Conservation (phyloP, 2,113 vertebrate species). For the Antechinus flavipes region DNA sequence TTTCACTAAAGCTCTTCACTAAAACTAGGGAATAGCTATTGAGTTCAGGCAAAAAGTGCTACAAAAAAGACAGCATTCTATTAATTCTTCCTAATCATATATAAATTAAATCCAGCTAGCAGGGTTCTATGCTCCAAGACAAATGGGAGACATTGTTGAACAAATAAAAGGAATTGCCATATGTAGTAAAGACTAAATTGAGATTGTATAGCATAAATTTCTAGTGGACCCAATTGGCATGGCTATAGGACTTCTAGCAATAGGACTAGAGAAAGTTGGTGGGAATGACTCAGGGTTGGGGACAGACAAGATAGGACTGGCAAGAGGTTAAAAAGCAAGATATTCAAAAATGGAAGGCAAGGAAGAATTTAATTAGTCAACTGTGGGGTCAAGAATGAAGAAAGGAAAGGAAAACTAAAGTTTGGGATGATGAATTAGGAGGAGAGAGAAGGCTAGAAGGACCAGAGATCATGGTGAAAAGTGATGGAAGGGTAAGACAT, state of each 20-base stretch:
- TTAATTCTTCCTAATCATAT: background rate
- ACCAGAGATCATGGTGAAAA: background rate
- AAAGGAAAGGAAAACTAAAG: background rate
- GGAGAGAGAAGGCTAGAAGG: background rate
- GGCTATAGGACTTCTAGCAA: background rate
- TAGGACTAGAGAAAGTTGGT: background rate
- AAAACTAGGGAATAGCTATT: background rate
- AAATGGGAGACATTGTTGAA: background rate
- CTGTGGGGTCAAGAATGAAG: background rate
- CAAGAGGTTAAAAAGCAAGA: background rate
- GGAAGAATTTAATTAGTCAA: background rate
- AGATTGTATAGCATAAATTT: background rate
- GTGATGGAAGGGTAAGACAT: background rate
- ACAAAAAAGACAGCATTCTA: background rate
- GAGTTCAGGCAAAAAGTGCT: background rate
- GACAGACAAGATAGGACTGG: background rate
- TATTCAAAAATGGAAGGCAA: background rate
- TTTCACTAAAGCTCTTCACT: background rate
- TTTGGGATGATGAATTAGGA: background rate
- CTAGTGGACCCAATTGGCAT: background rate
- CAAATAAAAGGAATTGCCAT: background rate
- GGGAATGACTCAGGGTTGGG: too few species aligned
- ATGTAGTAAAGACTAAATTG: background rate
- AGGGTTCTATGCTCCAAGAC: background rate
- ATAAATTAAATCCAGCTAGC: background rate